phyloP scores from a whole-genome alignment of 1,140 invertebrate species.

The Plodia interpunctella region DNA sequence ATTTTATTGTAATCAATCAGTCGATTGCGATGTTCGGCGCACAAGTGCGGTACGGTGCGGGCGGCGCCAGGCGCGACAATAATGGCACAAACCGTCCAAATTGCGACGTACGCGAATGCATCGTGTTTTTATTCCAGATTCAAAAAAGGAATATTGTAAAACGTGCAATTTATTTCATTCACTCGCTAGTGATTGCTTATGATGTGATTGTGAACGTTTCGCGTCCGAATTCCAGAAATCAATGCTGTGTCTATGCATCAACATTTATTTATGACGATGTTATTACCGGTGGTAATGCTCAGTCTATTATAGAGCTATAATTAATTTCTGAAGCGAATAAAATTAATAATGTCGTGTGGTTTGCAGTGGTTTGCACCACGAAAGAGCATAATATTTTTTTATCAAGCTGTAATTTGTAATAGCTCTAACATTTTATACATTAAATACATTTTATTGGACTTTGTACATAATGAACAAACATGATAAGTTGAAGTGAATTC shows the following conservation, averaged over 20 bases:
- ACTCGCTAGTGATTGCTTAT: constrained; percentile 57
- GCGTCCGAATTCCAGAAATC: constrained; percentile 8
- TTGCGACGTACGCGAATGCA: constrained; percentile 47
- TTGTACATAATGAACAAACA: no score
- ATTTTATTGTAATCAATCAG: constrained; percentile 60
- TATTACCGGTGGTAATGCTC: neutral
- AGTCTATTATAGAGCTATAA: no score
- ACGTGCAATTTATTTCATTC: constrained; percentile 63
- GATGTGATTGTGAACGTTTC: constrained; percentile 60
- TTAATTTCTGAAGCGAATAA: no score
- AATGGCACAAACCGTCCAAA: constrained; percentile 40
- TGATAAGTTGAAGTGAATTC: no score
- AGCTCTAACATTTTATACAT: no score
- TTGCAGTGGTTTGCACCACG: no score
- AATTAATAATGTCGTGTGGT: no score
- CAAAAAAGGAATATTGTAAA: constrained; percentile 55
- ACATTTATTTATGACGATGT: neutral
- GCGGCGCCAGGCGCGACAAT: constrained; percentile 17
- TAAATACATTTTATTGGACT: no score
- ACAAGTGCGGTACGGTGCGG: constrained; percentile 12
- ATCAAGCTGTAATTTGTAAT: no score
- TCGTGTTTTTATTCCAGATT: constrained; percentile 49
- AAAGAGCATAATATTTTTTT: no score
- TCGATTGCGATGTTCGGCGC: constrained; percentile 28
- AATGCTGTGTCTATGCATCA: neutral